phyloP scores from a whole-genome alignment of 2,113 vertebrate genomes.

The Neopipo cinnamomea region DNA sequence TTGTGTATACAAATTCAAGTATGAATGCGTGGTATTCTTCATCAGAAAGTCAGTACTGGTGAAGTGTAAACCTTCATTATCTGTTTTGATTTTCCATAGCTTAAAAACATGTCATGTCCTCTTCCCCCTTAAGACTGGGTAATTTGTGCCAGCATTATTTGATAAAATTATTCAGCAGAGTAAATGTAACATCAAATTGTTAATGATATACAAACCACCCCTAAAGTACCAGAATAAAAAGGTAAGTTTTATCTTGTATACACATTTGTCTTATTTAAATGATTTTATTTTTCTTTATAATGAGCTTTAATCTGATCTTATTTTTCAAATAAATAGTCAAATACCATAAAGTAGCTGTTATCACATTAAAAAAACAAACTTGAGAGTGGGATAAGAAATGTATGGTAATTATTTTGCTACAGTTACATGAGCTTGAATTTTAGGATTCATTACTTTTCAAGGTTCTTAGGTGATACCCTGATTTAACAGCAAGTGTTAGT shows the following conservation, averaged over 20 bases:
- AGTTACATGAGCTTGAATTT: neutral
- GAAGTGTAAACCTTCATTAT: neutral
- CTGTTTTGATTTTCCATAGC: neutral
- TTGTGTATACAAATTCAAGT: constrained; percentile 11
- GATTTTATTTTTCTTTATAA: constrained; percentile 32
- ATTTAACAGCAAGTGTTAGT: neutral
- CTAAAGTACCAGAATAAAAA: neutral
- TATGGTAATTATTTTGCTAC: neutral
- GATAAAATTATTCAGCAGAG: neutral
- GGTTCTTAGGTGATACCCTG: neutral
- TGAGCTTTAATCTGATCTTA: neutral
- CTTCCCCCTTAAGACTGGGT: neutral
- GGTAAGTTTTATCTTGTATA: neutral
- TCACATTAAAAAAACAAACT: neutral
- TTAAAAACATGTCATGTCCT: neutral
- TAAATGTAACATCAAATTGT: neutral
- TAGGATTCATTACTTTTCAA: neutral
- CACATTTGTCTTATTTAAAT: constrained; percentile 19
- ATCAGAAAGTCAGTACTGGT: neutral
- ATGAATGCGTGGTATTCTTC: neutral
- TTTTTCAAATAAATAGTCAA: neutral
- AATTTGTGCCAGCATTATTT: neutral
- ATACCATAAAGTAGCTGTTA: neutral
- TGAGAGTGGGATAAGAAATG: neutral
- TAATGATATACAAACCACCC: neutral